Evolutionary conservation across 2,888 invertebrate genomes (phyloP), one percentile per base, ranked within the genome.

Genomic region (Cerastis leucographa): DNA sequence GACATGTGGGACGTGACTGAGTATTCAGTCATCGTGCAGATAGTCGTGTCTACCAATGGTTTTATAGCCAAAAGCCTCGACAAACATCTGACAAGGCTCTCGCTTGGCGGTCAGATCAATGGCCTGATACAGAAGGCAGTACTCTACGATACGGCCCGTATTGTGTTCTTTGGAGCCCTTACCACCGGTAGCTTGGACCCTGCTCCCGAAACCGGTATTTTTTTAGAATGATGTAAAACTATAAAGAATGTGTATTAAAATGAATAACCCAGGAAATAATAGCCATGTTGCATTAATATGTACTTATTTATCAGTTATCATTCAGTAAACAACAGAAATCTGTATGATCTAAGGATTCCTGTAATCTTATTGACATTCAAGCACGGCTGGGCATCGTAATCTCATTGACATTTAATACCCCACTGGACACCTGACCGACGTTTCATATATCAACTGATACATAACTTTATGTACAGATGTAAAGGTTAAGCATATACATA

Each of bases 311-410:
- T n/a, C n/a, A n/a, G n/a, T n/a, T n/a, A 59, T 59, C 4, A 35
- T 65, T 49, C 44, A 54, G 61, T 71, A 66, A 71, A 80, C 61
- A 71, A 61, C 22, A 81, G 22, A 54, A 70, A 67, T 61, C n/a
- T 68, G 35, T 61, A 46, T 49, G 54, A 70, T 76, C 69, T 66
- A 80, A 54, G 71, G 78, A 78, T 72, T 78, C 78, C 56, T 65
- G 22, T 76, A 78, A 82, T 81, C 73, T 70, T 44, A 70, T 73
- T 82, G 83, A 66, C 83, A 81, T 82, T 81, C 69, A 73, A 78
- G 25, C 72, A 72, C 51, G 73, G 65, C 71, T 25, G 64, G 51
- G 25, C 61, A 56, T 71, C 73, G 54, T 83, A 78, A 83, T 81
- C 83, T 78, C 74, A 73, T 78, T 83, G 81, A 71, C 40, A 82